These are phyloP conservation scores for Dryococelus australis DNA, from an alignment of 2,888 invertebrate genomes.

Conservation along the genomic window DNA sequence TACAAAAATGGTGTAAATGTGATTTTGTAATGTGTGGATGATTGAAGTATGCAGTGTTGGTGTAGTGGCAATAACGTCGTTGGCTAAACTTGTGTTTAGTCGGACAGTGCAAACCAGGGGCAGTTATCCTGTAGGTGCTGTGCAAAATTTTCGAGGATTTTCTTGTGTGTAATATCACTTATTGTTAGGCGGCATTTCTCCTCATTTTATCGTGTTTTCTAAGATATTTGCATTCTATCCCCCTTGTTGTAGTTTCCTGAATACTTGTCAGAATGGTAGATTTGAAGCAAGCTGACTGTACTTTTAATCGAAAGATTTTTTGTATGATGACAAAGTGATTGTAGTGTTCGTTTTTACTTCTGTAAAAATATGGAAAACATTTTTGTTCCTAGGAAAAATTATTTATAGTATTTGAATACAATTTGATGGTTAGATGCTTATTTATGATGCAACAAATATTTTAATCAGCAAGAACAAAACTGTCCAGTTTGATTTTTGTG, in stretches of 20 bases:
- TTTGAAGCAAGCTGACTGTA: background rate
- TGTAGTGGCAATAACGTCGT: background rate
- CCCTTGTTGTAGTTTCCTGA: background rate
- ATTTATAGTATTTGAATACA: background rate
- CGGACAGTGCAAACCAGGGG: constrained; percentile 7
- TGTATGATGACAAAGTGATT: background rate
- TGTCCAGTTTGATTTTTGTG: constrained; percentile 13
- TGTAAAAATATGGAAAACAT: background rate
- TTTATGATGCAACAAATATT: background rate
- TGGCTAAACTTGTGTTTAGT: background rate
- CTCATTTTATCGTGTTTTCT: background rate
- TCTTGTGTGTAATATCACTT: constrained; percentile 9
- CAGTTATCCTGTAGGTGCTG: constrained; percentile 7
- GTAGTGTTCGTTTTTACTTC: background rate
- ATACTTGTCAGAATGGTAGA: background rate
- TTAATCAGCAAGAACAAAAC: background rate
- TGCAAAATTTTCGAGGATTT: background rate
- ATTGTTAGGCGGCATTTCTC: background rate
- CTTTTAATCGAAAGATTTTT: background rate
- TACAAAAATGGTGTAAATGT: background rate
- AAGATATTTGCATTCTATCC: background rate
- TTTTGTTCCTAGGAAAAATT: background rate
- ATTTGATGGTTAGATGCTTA: background rate
- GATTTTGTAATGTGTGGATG: background rate
- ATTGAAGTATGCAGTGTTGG: background rate